Conservation (phyloP, 1,140 invertebrate genomes). For the Trichonephila inaurata region DNA sequence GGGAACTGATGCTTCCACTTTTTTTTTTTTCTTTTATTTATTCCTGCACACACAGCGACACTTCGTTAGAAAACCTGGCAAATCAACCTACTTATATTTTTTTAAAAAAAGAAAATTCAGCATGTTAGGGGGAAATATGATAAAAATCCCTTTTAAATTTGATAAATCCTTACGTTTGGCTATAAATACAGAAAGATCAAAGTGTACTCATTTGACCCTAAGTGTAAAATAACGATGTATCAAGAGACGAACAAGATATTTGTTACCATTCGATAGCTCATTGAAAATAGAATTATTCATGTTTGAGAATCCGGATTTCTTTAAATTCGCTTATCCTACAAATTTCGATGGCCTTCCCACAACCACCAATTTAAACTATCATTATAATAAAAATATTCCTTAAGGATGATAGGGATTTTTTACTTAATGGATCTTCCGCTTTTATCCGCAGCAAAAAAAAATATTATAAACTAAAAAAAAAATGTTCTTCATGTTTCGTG, state of each 20-base stretch:
- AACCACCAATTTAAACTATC: no score
- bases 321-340: no score
- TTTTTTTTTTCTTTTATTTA: conserved; percentile 53
- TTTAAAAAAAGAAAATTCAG: not conserved
- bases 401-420: no score
- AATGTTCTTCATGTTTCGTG: no score
- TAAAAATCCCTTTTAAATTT: not conserved
- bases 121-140: conserved; percentile 14
- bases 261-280: not conserved
- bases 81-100: conserved; percentile 14
- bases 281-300: not conserved
- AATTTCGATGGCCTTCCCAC: no score
- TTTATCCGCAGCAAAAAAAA: no score
- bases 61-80: conserved; percentile 64
- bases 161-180: not conserved
- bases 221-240: not conserved
- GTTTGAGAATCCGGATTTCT: not conserved
- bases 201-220: not conserved
- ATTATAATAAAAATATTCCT: no score
- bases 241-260: not conserved
- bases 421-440: no score
- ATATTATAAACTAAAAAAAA: no score
- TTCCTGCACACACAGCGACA: conserved; percentile 35
- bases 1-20: conserved; percentile 60
- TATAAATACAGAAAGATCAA: conserved; percentile 14